Conservation (phyloP, 2,113 vertebrate species). For the Odocoileus virginianus region DNA sequence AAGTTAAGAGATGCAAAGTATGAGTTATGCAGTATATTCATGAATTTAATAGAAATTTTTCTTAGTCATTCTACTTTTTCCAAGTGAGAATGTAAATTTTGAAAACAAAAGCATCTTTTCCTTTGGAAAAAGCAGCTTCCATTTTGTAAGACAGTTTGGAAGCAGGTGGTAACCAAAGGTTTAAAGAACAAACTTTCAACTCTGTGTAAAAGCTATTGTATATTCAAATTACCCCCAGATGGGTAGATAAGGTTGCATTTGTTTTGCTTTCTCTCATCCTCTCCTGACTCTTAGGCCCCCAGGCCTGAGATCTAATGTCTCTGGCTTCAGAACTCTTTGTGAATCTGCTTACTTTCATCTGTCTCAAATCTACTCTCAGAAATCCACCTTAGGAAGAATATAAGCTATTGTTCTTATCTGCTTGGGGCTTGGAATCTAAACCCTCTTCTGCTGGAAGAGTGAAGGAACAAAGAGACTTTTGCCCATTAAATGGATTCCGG, state of each 20-base stretch:
- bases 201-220: neutral
- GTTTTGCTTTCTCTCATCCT: neutral
- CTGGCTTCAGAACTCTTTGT: neutral
- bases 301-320: neutral
- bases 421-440: neutral
- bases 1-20: neutral
- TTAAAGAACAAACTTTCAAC: neutral
- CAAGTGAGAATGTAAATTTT: neutral
- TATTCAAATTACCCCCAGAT: neutral
- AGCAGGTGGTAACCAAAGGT: neutral
- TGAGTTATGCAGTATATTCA: neutral
- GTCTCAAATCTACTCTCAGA: neutral
- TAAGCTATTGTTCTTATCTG: neutral
- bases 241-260: neutral
- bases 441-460: neutral
- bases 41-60: neutral
- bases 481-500: neutral
- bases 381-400: neutral
- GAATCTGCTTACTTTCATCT: neutral
- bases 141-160: conserved; percentile 5
- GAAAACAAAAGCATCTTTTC: neutral
- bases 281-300: neutral
- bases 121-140: neutral
- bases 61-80: neutral
- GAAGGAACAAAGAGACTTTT: neutral